These are phyloP conservation scores for Parotocinclus haroldoi DNA, from an alignment of 2,797 vertebrate species.

Conservation along the genomic window DNA sequence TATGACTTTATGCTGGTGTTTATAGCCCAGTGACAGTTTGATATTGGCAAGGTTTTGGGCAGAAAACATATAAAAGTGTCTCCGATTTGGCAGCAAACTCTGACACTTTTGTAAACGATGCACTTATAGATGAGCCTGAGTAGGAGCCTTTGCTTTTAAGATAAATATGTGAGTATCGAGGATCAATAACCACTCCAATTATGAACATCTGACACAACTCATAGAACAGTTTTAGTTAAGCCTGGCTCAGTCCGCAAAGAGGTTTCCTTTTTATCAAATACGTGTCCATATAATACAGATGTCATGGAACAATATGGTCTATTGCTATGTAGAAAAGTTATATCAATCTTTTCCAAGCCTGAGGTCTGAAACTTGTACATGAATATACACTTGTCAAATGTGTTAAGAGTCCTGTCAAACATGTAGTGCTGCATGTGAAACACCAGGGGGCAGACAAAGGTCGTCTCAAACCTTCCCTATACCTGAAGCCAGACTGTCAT, in stretches of 20 bases:
- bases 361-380: conserved; percentile 35
- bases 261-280: conserved; percentile 16
- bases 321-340: conserved; percentile 18
- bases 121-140: conserved; percentile 14
- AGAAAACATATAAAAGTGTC: neutral
- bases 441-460: conserved; percentile 51
- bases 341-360: conserved; percentile 35
- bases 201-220: neutral
- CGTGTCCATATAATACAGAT: conserved; percentile 18
- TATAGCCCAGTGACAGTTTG: conserved; percentile 2
- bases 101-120: conserved; percentile 12
- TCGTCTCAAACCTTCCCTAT: conserved; percentile 39
- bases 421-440: conserved; percentile 31
- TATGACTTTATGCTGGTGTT: conserved; percentile 39
- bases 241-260: conserved; percentile 48
- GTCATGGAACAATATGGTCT: conserved; percentile 24
- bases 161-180: neutral
- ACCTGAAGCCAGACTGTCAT: conserved; percentile 52
- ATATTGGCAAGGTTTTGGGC: neutral
- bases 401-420: neutral
- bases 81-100: neutral
- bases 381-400: neutral
- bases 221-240: conserved; percentile 33
- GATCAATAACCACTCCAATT: too few relatives aligned
- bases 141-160: conserved; percentile 3